These are phyloP conservation scores for Epinotia demarniana DNA, from an alignment of 2,888 invertebrate species.

Conservation along the genomic window DNA sequence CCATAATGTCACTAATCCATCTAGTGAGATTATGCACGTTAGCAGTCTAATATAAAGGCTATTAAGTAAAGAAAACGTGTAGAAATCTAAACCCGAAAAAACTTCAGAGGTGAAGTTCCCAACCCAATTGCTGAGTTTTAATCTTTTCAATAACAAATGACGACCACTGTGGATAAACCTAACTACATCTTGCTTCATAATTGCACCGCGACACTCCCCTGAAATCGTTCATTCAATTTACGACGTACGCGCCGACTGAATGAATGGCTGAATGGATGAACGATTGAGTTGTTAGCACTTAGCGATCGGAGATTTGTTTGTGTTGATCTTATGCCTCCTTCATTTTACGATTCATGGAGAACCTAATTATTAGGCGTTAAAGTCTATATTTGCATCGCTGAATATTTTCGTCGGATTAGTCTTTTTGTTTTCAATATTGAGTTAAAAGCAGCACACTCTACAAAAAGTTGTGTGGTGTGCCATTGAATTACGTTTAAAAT, in stretches of 20 bases:
- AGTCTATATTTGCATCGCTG: not conserved
- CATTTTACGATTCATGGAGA: not conserved
- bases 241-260: slow-evolving; percentile 48
- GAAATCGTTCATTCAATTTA: slow-evolving; percentile 55
- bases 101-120: too few species aligned
- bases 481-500: slow-evolving; percentile 3
- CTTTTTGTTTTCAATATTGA: not conserved
- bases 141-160: not conserved
- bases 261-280: slow-evolving; percentile 51
- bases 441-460: not conserved
- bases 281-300: slow-evolving; percentile 45
- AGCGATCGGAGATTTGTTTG: slow-evolving; percentile 34
- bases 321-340: slow-evolving; percentile 29
- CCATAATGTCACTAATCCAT: not conserved
- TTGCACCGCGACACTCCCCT: slow-evolving; percentile 53
- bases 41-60: too few species aligned
- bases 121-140: too few species aligned
- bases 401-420: not conserved
- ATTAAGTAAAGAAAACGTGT: too few species aligned
- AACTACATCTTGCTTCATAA: slow-evolving; percentile 34
- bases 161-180: slow-evolving; percentile 36
- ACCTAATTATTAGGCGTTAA: not conserved
- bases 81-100: too few species aligned
- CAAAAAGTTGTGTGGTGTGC: not conserved
- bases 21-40: not conserved